Base-by-base conservation (phyloP, 1,140 invertebrate genomes). In the Philopotamus ludificatus region DNA sequence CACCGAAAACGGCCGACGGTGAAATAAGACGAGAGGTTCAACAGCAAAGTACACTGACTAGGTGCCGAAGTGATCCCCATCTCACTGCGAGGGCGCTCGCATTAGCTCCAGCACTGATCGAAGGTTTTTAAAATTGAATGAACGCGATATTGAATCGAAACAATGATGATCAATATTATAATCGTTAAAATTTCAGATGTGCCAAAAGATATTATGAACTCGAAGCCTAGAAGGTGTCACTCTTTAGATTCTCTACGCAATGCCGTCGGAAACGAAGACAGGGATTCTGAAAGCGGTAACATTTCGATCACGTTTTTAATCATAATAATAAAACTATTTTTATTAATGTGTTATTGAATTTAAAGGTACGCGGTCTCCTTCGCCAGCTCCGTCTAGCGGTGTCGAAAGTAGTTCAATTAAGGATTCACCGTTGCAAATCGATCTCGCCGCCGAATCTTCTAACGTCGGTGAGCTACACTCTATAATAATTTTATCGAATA, bases 361-460 rank as follows among this genome's bases (percentile, higher is more conserved):
- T 34, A 7, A 50, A 80, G 81, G 76, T 28, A 83, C 90, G 8
- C 82, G 93, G 23, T 92, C 90, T 42, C 91, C 92, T 0, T 94
- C 92, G 23, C 93, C 93, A 0, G 91, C 92, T 9, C 91, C 92
- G 1, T 94, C 92, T 63, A 93, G 90, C 74, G 92, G 92, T 2
- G 84, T 95, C 0, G 93, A 95, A 74, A 92, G 89, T 68, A 92
- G 89, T 71, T 92, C 89, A 2, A 89, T 92, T 44, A 94, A 95
- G 77, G 92, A 95, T 79, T 93, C 92, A n/a, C 92, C 92, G 0
- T 85, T 94, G 74, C 93, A 95, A 72, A 91, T 97, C 69, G 94
- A 97, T 75, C 83, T 90, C 42, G 81, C 89, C 18, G 88, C 87
- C 9, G 86, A 81, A 67, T 75, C 76, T 3, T 76, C 77, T 1